These are phyloP conservation scores for Diabrotica balteata DNA, from an alignment of 2,888 invertebrate genomes.

Conservation along the genomic window DNA sequence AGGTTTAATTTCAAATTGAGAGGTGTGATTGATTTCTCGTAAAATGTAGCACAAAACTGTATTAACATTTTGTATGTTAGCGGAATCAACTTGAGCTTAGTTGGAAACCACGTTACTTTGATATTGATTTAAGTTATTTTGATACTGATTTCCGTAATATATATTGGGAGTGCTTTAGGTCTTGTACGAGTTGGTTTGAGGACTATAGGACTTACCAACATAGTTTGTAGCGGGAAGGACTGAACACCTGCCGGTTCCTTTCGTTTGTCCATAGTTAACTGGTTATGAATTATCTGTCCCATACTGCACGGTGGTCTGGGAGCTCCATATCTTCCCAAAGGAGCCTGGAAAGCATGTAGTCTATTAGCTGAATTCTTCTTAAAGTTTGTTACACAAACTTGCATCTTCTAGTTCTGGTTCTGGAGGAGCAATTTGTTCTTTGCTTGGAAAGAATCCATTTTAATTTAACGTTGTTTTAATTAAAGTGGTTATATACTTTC, in stretches of 20 bases:
- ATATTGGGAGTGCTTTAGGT: conserved; percentile 44
- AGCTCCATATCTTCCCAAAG: conserved; percentile 69
- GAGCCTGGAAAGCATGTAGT: conserved; percentile 49
- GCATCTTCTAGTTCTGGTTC: too few relatives aligned
- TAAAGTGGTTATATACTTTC: too few relatives aligned
- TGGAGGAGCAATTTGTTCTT: too few relatives aligned
- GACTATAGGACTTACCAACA: too few relatives aligned
- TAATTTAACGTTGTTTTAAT: too few relatives aligned
- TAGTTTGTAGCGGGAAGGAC: too few relatives aligned
- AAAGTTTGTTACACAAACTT: conserved; percentile 29
- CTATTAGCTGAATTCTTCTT: conserved; percentile 55
- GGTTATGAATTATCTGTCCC: conserved; percentile 75
- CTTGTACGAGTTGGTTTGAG: conserved; percentile 28
- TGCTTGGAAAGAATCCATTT: too few relatives aligned
- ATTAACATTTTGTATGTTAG: not conserved
- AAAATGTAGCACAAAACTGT: too few relatives aligned
- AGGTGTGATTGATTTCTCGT: too few relatives aligned
- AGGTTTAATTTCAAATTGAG: too few relatives aligned
- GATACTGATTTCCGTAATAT: conserved; percentile 18
- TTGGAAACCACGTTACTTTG: not conserved
- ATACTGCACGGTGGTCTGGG: conserved; percentile 71
- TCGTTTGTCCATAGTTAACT: too few relatives aligned
- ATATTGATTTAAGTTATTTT: conserved; percentile 16
- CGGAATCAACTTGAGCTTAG: not conserved
- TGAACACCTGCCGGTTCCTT: too few relatives aligned